These are phyloP conservation scores for Oreochromis spilurus DNA, from an alignment of 2,113 vertebrate species.

Conservation along the genomic window DNA sequence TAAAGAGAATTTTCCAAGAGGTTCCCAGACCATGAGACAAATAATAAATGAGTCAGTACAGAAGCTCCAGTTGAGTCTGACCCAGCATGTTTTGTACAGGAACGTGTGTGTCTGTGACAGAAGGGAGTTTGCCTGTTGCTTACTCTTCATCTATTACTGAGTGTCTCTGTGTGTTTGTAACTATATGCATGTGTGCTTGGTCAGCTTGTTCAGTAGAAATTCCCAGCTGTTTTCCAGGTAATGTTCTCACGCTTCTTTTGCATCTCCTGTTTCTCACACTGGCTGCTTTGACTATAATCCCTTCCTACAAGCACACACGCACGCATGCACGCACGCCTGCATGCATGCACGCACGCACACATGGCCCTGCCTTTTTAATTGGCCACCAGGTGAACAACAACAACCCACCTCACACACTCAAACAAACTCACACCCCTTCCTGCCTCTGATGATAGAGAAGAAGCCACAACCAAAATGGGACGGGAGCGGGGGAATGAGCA, in stretches of 20 bases:
- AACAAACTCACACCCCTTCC: constrained; percentile 32
- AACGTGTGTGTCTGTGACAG: neutral
- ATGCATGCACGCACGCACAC: neutral
- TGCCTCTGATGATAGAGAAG: constrained; percentile 43
- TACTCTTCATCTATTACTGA: neutral
- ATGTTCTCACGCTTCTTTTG: constrained; percentile 58
- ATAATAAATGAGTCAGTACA: constrained; percentile 20
- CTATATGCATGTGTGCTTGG: constrained; percentile 12
- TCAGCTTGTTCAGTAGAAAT: constrained; percentile 32
- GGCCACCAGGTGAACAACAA: constrained; percentile 44
- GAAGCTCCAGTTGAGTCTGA: constrained; percentile 15
- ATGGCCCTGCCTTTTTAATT: constrained; percentile 4
- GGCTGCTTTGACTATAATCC: constrained; percentile 44
- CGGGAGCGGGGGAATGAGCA: neutral
- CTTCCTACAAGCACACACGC: constrained; percentile 20
- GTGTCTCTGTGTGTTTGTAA: constrained; percentile 3
- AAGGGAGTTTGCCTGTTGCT: neutral
- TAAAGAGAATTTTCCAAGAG: neutral
- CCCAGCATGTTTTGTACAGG: constrained; percentile 18
- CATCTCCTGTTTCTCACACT: constrained; percentile 61
- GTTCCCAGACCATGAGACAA: neutral
- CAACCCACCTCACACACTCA: constrained; percentile 18
- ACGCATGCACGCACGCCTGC: neutral
- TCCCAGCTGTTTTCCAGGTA: constrained; percentile 67
- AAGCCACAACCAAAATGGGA: constrained; percentile 25